Conservation (phyloP, 2,113 vertebrate species). For the Microcebus griseorufus region DNA sequence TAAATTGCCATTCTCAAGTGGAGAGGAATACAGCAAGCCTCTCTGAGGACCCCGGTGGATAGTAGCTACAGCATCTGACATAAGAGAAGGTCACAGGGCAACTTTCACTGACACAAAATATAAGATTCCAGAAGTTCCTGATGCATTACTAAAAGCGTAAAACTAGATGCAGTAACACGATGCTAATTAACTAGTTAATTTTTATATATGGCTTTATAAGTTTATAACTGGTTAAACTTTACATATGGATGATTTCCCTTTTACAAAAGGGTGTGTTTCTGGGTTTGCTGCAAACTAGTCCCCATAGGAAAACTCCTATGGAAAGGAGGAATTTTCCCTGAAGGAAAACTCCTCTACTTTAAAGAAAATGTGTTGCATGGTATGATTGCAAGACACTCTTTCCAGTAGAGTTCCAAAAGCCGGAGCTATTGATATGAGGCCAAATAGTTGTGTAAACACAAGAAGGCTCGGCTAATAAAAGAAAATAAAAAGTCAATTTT, state of each 20-base stretch:
- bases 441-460: background rate
- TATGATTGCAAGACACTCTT: background rate
- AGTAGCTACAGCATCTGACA: rapidly evolving
- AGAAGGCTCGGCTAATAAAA: background rate
- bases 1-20: background rate
- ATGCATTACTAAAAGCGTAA: background rate
- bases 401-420: background rate
- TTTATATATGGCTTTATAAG: background rate
- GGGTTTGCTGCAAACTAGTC: background rate
- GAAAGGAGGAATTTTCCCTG: too few relatives aligned
- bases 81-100: background rate
- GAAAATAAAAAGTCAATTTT: background rate
- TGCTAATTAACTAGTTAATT: background rate
- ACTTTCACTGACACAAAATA: background rate
- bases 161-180: background rate
- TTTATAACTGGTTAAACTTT: background rate
- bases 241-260: background rate
- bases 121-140: too few relatives aligned
- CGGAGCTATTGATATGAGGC: background rate
- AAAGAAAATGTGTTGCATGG: background rate
- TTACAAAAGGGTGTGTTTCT: background rate
- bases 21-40: too few relatives aligned
- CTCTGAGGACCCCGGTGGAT: rapidly evolving
- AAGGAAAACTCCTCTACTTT: background rate
- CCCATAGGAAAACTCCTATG: background rate